Evolutionary conservation across 1,140 invertebrate species (phyloP), one percentile per base, ranked within the genome.

Genomic region (Plodia interpunctella): DNA sequence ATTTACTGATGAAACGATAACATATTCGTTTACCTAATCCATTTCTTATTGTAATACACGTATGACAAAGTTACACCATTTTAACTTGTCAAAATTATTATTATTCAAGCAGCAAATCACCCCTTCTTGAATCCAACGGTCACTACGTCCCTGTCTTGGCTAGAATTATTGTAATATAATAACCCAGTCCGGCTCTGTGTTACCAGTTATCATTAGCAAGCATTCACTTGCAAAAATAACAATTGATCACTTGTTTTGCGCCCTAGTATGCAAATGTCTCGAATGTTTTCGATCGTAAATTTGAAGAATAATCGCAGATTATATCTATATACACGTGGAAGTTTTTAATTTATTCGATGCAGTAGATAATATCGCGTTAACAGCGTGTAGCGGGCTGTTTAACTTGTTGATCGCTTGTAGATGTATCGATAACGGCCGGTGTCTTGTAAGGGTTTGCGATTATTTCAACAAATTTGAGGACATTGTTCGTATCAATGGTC

Each of bases 161-260:
- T 63, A 76, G 68, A 81, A 70, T 83, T 82, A 85, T 80, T 71
- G 83, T 85, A 83, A 85, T 85, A 83, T 88, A 85, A 88, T 88
- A 85, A 83, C 73, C 69, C 69, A 54, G 21, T 69, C 76, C 68
- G 55, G 70, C 63, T 53, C 30, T 32, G 30, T 32, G 8, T 32
- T 32, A 32, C 30, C 30, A 8, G 9, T 32, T 38, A 50, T 35
- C 62, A 79, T 80, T 76, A 75, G 63, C 54, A 62, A 18, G 63
- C 62, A 83, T 81, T 80, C 80, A 77, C 51, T 78, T 65, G 78
- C 70, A 60, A 83, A 74, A 76, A 74, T 79, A 68, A 57, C 81
- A 84, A 87, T 80, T 78, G 81, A 78, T 82, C 80, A 84, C 78
- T 86, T 80, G 13, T 57, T 63, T 59, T 57, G 65, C 63, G 57